These are phyloP conservation scores for Panthera tigris DNA, from an alignment of 2,113 vertebrate species.

Conservation along the genomic window DNA sequence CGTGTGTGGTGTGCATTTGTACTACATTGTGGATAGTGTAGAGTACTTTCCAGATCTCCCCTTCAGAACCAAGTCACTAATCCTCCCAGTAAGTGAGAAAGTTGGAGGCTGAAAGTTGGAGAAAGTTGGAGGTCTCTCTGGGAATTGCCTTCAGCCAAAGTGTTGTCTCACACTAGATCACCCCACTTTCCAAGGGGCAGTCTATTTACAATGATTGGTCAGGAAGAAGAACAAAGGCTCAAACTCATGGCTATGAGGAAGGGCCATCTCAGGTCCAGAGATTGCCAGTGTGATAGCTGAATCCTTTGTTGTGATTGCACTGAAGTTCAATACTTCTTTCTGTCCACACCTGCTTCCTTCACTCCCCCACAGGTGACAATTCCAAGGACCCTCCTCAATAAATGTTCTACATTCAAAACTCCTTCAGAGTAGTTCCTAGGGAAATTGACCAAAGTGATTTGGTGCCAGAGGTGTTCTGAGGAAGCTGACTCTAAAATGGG, in stretches of 20 bases:
- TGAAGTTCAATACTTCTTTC: constrained; percentile 22
- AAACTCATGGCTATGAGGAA: neutral
- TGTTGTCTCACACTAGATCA: neutral
- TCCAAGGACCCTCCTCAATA: neutral
- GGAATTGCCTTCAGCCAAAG: neutral
- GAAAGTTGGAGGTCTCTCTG: neutral
- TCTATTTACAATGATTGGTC: neutral
- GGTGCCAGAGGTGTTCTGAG: neutral
- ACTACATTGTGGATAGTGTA: neutral
- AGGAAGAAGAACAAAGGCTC: neutral
- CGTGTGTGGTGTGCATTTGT: neutral
- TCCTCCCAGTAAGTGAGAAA: neutral
- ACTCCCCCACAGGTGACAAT: neutral
- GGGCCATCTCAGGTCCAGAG: neutral
- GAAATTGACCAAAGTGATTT: constrained; percentile 9
- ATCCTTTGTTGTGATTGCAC: neutral
- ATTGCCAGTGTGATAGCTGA: neutral
- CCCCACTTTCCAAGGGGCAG: neutral
- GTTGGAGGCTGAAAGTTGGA: neutral
- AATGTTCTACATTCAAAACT: neutral
- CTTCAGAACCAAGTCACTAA: neutral
- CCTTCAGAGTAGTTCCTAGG: neutral
- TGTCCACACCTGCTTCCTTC: neutral
- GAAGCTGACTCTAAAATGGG: neutral
- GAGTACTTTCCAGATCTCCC: neutral